Percentiles rank a stretch among this genome's conserved stretches.
These are phyloP conservation scores for Poeciliopsis turrubarensis DNA, from an alignment of 2,113 vertebrate species.

Conservation along the genomic window DNA sequence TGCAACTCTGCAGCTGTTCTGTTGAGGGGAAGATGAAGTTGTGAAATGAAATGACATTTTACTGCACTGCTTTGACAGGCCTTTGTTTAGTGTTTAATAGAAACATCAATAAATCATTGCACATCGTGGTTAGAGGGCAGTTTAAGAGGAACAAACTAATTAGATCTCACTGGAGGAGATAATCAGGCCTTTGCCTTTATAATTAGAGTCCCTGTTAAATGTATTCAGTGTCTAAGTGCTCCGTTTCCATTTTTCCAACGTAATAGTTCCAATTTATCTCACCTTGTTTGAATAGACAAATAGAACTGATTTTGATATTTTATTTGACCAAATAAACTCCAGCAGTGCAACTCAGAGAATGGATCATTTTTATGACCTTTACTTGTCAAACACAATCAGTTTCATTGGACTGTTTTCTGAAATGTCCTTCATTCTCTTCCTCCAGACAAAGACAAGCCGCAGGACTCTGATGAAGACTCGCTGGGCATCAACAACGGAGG, in stretches of 20 bases:
- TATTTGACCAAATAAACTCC: neutral
- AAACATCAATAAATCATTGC: neutral
- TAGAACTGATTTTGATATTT: neutral
- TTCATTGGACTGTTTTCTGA: neutral
- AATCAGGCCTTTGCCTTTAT: neutral
- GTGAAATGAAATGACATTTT: neutral
- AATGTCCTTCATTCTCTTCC: neutral
- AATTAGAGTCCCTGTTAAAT: neutral
- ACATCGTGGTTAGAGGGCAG: neutral
- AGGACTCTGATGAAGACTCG: constrained; percentile 78
- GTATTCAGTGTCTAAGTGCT: neutral
- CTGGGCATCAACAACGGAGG: constrained; percentile 27
- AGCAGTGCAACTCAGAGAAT: neutral
- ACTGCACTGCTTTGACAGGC: neutral
- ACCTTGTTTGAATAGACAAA: neutral
- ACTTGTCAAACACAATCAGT: neutral
- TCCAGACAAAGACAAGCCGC: constrained; percentile 81
- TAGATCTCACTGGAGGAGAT: neutral
- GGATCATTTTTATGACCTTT: neutral
- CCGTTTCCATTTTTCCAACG: neutral
- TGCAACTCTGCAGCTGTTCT: too few species aligned
- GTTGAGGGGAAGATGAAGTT: neutral
- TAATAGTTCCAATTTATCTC: neutral
- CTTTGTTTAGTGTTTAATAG: neutral
- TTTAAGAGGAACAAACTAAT: neutral